Conservation (phyloP, 2,888 invertebrate genomes). For the Pyrocoelia pectoralis region DNA sequence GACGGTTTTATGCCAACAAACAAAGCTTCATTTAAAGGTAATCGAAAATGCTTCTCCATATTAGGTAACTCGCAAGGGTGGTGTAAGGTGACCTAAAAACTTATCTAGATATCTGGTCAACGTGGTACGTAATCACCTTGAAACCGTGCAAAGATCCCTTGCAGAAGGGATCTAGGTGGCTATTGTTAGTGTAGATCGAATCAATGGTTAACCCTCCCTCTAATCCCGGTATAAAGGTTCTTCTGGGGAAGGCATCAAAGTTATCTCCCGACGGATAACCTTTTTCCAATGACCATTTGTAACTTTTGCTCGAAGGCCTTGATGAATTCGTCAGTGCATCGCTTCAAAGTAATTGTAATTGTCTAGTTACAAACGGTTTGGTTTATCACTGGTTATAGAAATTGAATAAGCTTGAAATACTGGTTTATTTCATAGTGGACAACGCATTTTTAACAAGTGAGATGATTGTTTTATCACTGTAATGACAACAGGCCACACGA, state of each 20-base stretch:
- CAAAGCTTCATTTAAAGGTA: background rate
- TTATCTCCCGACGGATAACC: background rate
- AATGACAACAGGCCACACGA: too few relatives aligned
- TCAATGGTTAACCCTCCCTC: background rate
- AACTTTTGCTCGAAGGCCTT: too few relatives aligned
- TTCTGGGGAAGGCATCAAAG: background rate
- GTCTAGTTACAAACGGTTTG: too few relatives aligned
- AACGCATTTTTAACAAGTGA: too few relatives aligned
- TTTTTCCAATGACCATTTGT: conserved; percentile 7
- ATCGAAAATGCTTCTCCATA: conserved; percentile 4
- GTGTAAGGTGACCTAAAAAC: background rate
- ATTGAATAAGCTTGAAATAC: too few relatives aligned
- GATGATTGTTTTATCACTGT: too few relatives aligned
- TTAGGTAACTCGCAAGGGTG: background rate
- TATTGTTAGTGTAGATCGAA: background rate
- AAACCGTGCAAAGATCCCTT: background rate
- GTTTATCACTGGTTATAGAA: too few relatives aligned
- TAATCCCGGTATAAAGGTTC: background rate
- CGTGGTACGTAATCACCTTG: background rate
- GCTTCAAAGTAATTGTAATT: too few relatives aligned
- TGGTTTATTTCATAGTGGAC: too few relatives aligned
- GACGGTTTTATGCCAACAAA: background rate
- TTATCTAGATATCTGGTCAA: background rate
- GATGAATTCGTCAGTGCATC: too few relatives aligned
- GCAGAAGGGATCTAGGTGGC: background rate